Base-by-base conservation (phyloP, 2,113 vertebrate species). In the Indicator maculatus region DNA sequence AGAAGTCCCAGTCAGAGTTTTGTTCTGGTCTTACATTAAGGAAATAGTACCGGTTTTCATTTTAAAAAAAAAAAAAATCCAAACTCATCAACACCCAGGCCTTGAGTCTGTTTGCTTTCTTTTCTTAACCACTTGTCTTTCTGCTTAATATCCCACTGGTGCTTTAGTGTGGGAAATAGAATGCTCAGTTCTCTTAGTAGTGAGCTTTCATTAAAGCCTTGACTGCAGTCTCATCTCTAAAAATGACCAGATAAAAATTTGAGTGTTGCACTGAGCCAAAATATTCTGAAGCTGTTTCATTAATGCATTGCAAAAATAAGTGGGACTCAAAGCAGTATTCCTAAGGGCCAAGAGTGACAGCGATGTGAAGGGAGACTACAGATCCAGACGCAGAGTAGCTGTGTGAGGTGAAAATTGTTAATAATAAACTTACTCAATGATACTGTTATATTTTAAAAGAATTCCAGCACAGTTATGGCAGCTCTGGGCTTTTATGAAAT, bases 401-500 rank as follows among this genome's bases (percentile, higher is more conserved):
- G 73, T 50, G 45, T 45, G 45, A 71, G 61, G 63, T 88, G 76
- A 95, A 94, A 95, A 82, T 87, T 30, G 11, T 47, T 90, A 87
- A 78, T 93, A 90, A 72, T 28, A 39, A 60, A 59, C 84, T 91
- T 85, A 17, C 56, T 80, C 30, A 59, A 75, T 58, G 80, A 93
- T 86, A 59, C 9, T 2, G 2, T 90, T 81, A 28, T 38, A 52
- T 93, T 90, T 94, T 93, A 72, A 95, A 74, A 66, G 77, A 93
- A 86, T 91, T 89, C 63, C 73, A 77, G 44, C 33, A 23, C 26
- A 64, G 65, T 88, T 91, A n/a, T 18, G 44, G 88, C 64, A 89
- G 88, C 72, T 92, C 59, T 86, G 76, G 77, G 74, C 88, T 79
- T 91, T 7, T 61, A 21, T 50, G 66, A 91, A 95, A 90, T 90